Evolutionary conservation across 2,888 invertebrate species (phyloP).

Genomic region (Zelleria hepariella): DNA sequence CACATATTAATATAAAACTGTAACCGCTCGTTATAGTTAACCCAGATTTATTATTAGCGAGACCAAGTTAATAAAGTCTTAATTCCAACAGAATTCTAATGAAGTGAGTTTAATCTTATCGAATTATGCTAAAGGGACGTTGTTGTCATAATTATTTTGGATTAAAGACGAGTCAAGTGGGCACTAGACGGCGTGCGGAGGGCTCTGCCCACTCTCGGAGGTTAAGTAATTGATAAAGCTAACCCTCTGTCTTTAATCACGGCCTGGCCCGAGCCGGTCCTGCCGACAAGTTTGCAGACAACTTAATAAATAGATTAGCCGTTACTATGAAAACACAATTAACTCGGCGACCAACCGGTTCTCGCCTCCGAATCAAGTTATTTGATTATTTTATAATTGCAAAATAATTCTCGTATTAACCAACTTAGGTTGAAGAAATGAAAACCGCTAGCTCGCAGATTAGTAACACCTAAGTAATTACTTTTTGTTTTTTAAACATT

Average conservation of each 20-base stretch:
- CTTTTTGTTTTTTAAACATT: too few species aligned
- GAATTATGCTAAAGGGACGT: conserved; percentile 19
- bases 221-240: conserved; percentile 59
- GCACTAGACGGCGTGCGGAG: conserved; percentile 10
- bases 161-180: conserved; percentile 39
- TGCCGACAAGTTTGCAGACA: conserved; percentile 15
- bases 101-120: conserved; percentile 6
- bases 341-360: background rate
- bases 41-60: background rate
- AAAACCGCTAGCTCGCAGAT: background rate
- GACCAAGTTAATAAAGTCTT: background rate
- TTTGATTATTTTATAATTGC: background rate
- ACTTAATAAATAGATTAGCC: conserved; percentile 34
- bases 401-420: conserved; percentile 16
- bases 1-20: background rate
- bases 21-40: background rate
- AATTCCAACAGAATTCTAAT: background rate
- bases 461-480: too few species aligned
- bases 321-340: conserved; percentile 7
- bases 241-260: conserved; percentile 46
- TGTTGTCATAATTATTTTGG: conserved; percentile 48
- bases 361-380: background rate
- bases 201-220: conserved; percentile 26
- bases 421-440: background rate
- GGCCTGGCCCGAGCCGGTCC: conserved; percentile 34